Percentiles rank a stretch among this genome's conserved stretches.
Conservation (phyloP, 2,113 vertebrate species). For the Mesoclemmys tuberculata region DNA sequence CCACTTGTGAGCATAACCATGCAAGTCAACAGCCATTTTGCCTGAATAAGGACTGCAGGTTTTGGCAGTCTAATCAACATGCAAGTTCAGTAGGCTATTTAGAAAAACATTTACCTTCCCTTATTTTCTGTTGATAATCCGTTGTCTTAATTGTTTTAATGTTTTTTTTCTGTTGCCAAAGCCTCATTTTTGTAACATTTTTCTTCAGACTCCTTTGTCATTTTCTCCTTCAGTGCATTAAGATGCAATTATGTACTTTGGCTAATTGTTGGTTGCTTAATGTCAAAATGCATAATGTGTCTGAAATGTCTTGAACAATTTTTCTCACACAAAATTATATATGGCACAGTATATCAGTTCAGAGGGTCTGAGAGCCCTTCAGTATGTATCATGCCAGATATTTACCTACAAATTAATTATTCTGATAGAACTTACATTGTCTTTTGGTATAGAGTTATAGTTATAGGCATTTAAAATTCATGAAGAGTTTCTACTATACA, state of each 20-base stretch:
- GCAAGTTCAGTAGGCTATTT: background rate
- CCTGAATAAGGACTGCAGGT: rapidly evolving
- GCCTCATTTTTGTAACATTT: slow-evolving; percentile 9
- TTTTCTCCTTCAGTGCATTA: slow-evolving; percentile 54
- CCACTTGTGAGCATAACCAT: rapidly evolving
- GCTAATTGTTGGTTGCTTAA: slow-evolving; percentile 67
- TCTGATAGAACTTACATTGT: background rate
- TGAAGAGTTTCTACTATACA: slow-evolving; percentile 13
- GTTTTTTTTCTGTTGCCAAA: background rate
- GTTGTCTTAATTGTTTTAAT: slow-evolving; percentile 6
- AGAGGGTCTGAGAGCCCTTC: background rate
- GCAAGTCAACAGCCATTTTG: rapidly evolving
- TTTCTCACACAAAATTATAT: background rate
- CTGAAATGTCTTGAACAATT: slow-evolving; percentile 25
- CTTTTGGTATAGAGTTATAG: background rate
- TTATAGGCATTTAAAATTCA: slow-evolving; percentile 23
- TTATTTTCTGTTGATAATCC: background rate
- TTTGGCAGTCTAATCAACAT: background rate
- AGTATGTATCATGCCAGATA: background rate
- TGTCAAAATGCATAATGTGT: slow-evolving; percentile 63
- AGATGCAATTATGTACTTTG: slow-evolving; percentile 62
- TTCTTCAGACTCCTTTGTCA: slow-evolving; percentile 17
- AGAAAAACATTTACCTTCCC: background rate
- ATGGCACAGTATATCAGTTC: rapidly evolving
- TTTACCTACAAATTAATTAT: slow-evolving; percentile 38